Percentiles rank a stretch among this genome's conserved stretches.
phyloP scores from a whole-genome alignment of 2,888 invertebrate genomes.

The Synanthedon andrenaeformis region DNA sequence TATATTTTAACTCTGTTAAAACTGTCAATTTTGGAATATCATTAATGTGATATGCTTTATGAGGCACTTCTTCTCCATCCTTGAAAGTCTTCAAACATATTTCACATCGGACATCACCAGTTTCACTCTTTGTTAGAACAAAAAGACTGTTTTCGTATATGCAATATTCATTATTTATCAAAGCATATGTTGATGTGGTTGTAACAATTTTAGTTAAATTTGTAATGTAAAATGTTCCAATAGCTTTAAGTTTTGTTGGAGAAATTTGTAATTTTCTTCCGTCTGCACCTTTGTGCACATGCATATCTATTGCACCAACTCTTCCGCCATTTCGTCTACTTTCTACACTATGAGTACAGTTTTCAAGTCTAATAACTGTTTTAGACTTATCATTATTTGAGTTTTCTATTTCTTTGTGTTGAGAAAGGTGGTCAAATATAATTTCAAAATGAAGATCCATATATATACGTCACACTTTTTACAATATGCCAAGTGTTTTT shows the following conservation, averaged over 20 bases:
- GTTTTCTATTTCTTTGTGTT: constrained; percentile 13
- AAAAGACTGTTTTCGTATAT: background rate
- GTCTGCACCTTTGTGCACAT: too few species aligned
- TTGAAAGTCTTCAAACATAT: background rate
- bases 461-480: constrained; percentile 15
- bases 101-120: background rate
- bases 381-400: too few species aligned
- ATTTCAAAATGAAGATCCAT: constrained; percentile 13
- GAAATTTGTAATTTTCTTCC: too few species aligned
- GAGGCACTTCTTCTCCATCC: background rate
- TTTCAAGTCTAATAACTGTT: too few species aligned
- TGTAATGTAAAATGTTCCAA: too few species aligned
- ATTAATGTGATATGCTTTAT: background rate
- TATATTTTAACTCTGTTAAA: background rate
- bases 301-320: too few species aligned
- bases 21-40: background rate
- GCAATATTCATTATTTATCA: background rate
- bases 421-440: constrained; percentile 18
- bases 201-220: background rate
- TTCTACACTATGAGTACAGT: too few species aligned
- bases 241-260: too few species aligned
- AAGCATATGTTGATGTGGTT: background rate
- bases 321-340: too few species aligned
- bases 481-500: constrained; percentile 16
- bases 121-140: background rate